These are phyloP conservation scores for Bathynomus jamesi DNA, from an alignment of 1,140 invertebrate genomes.

Conservation along the genomic window DNA sequence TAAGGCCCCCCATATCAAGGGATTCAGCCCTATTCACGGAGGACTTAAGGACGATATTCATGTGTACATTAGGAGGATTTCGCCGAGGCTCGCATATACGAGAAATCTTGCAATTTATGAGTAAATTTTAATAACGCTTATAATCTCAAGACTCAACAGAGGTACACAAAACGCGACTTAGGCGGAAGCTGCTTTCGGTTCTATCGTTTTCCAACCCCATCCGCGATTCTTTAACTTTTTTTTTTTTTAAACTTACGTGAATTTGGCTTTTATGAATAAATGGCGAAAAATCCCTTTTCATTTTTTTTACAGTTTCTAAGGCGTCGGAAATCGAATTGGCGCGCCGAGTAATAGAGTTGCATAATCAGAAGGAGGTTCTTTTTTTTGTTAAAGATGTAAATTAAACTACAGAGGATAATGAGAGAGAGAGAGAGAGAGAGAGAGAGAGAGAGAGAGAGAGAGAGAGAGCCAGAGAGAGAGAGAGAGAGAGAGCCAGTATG, in stretches of 20 bases:
- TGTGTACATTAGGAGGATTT: background rate
- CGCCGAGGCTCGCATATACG: background rate
- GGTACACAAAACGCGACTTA: slow-evolving; percentile 1
- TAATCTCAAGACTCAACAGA: slow-evolving; percentile 1
- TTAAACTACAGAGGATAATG: background rate
- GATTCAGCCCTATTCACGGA: background rate
- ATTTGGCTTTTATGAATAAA: background rate
- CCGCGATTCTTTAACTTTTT: background rate
- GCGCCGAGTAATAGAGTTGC: background rate
- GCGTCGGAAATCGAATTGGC: background rate
- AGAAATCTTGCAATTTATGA: slow-evolving; percentile 1
- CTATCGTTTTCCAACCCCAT: background rate
- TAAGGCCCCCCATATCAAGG: background rate
- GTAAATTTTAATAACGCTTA: slow-evolving; percentile 1
- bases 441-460: background rate
- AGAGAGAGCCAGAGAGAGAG: background rate
- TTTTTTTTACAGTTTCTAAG: background rate
- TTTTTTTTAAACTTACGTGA: background rate
- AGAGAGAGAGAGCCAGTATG: background rate
- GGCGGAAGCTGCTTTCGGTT: background rate
- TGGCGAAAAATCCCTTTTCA: background rate
- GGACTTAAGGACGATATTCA: slow-evolving; percentile 1
- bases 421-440: background rate
- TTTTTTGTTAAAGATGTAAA: background rate
- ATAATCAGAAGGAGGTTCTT: background rate